A percentile compares a stretch with the other conserved stretches of the same genome.
Conservation (phyloP, 2,113 vertebrate genomes). For the Caretta caretta region DNA sequence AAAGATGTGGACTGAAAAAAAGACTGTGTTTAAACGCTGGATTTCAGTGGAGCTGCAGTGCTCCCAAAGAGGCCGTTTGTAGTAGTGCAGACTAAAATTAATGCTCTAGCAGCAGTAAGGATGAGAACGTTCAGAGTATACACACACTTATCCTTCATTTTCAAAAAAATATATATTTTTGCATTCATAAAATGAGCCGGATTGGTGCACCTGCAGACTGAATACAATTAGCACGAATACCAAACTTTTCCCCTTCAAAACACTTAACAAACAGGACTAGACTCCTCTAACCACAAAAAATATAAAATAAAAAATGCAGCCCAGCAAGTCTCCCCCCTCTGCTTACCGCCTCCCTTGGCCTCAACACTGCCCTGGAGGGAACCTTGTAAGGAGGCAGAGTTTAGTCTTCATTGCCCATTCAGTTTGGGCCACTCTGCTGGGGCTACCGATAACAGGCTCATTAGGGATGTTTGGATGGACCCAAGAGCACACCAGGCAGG, state of each 20-base stretch:
- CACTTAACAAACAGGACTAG: neutral
- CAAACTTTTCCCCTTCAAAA: neutral
- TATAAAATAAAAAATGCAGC: neutral
- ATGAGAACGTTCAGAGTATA: too few species aligned
- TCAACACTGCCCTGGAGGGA: neutral
- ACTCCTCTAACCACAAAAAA: neutral
- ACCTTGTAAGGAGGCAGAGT: neutral
- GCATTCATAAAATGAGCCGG: accelerated
- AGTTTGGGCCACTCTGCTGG: neutral
- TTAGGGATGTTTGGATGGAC: neutral
- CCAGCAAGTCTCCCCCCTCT: neutral
- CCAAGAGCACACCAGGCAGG: neutral
- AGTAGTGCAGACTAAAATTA: neutral
- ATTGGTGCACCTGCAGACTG: neutral
- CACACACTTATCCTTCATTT: neutral
- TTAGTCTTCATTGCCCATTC: neutral
- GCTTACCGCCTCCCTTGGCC: neutral
- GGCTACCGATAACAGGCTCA: accelerated
- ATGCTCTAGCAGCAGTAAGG: accelerated
- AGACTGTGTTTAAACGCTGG: accelerated
- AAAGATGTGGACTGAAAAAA: neutral
- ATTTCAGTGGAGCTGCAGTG: slow-evolving; percentile 41
- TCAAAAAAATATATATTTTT: too few species aligned
- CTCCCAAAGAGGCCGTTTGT: slow-evolving; percentile 36
- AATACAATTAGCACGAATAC: neutral